These are phyloP conservation scores for Dastarcus helophoroides DNA, from an alignment of 2,888 invertebrate genomes.

Conservation along the genomic window DNA sequence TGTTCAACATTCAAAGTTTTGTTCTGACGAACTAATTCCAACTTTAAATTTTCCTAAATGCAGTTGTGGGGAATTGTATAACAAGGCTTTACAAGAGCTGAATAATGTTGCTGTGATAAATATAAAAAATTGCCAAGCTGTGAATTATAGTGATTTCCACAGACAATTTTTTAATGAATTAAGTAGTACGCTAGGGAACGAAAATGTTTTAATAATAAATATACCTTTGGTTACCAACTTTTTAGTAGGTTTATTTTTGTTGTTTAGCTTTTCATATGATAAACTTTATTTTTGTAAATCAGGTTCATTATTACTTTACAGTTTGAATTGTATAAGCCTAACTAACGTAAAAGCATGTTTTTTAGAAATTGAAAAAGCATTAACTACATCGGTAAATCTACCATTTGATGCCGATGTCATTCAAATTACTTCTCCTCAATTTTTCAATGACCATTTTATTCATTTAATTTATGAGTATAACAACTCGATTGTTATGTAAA, in stretches of 20 bases:
- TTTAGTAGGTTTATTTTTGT: conserved; percentile 27
- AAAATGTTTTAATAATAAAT: conserved; percentile 26
- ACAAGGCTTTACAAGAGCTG: conserved; percentile 12
- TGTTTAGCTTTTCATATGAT: conserved; percentile 23
- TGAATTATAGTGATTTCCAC: conserved; percentile 22
- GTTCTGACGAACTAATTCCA: conserved; percentile 19
- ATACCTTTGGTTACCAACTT: conserved; percentile 30
- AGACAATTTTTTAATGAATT: conserved; percentile 19
- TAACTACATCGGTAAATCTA: too few relatives aligned
- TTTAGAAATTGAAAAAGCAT: too few relatives aligned
- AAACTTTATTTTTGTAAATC: conserved; percentile 21
- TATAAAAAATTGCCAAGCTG: conserved; percentile 18
- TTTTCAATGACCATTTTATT: too few relatives aligned
- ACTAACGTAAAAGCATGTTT: too few relatives aligned
- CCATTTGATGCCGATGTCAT: too few relatives aligned
- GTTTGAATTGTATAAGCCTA: too few relatives aligned
- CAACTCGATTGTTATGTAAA: too few relatives aligned
- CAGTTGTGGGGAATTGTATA: conserved; percentile 18
- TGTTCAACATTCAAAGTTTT: conserved; percentile 50
- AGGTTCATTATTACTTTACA: too few relatives aligned
- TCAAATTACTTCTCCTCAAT: too few relatives aligned
- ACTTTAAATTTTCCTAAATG: conserved; percentile 9
- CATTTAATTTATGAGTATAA: too few relatives aligned
- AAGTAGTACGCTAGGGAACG: conserved; percentile 12
- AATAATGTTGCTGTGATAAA: conserved; percentile 15